phyloP scores from a whole-genome alignment of 2,888 invertebrate genomes.

The Ormyrus thymus region DNA sequence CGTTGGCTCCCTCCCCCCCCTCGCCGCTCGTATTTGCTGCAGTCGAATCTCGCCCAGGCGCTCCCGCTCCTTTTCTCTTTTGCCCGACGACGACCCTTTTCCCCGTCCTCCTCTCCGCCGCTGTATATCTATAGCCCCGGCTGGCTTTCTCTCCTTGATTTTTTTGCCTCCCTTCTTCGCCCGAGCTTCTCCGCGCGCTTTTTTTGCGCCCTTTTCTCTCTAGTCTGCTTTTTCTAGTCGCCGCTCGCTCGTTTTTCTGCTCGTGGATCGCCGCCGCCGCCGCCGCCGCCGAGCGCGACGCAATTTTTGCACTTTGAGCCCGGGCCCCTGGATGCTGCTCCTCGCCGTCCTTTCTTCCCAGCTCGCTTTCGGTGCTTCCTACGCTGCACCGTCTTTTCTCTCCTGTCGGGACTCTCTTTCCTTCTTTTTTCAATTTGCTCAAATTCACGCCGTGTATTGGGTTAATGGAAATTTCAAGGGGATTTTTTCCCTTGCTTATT shows the following conservation, averaged over 20 bases:
- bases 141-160: background rate
- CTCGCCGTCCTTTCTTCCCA: background rate
- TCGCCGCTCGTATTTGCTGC: conserved; percentile 21
- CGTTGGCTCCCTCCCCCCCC: conserved; percentile 47
- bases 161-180: background rate
- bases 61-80: conserved; percentile 41
- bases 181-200: background rate
- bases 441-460: conserved; percentile 41
- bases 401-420: background rate
- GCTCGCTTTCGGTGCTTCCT: background rate
- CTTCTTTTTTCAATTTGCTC: conserved; percentile 22
- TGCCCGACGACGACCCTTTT: conserved; percentile 30
- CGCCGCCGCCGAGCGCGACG: conserved; percentile 17
- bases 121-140: background rate
- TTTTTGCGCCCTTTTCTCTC: conserved; percentile 13
- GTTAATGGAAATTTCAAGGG: conserved; percentile 41
- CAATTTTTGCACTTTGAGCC: conserved; percentile 48
- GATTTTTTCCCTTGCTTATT: background rate
- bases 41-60: conserved; percentile 35
- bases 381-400: background rate
- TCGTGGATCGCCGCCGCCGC: background rate
- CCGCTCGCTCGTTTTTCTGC: conserved; percentile 9
- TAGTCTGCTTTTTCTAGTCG: background rate
- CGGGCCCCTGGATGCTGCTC: background rate
- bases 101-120: conserved; percentile 4